Percentiles rank a stretch among this genome's conserved stretches.
Conservation (phyloP, 1,140 invertebrate genomes). For the Macrobrachium rosenbergii region DNA sequence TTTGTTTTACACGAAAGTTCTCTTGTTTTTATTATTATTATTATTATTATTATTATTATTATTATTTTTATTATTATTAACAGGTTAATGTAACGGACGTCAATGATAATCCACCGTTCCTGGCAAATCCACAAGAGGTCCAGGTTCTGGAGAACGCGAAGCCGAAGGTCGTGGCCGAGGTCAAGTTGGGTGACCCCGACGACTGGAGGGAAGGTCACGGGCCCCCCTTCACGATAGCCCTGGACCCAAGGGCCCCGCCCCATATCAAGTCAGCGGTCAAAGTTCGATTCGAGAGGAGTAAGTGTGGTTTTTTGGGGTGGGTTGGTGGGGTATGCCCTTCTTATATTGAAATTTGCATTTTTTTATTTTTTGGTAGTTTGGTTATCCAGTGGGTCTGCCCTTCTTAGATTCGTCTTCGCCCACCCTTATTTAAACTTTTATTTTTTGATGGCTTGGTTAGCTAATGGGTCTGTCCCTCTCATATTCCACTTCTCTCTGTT, state of each 20-base stretch:
- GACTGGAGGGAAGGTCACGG: constrained; percentile 15
- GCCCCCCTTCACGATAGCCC: background rate
- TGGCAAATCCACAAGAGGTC: background rate
- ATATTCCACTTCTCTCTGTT: too few species aligned
- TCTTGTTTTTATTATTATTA: background rate
- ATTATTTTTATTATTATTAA: background rate
- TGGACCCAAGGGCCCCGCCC: background rate
- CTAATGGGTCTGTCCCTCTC: too few species aligned
- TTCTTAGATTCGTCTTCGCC: too few species aligned
- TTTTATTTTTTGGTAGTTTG: too few species aligned
- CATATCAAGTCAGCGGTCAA: constrained; percentile 1
- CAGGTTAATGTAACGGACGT: background rate
- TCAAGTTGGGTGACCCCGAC: constrained; percentile 12
- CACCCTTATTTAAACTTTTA: too few species aligned
- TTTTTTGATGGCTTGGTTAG: too few species aligned
- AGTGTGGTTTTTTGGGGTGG: too few species aligned
- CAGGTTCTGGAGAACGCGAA: constrained; percentile 1
- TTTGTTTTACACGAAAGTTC: background rate
- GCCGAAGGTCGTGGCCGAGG: constrained; percentile 7
- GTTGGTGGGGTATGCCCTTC: background rate
- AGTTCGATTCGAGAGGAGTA: background rate
- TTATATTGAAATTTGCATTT: background rate
- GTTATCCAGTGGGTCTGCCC: too few species aligned
- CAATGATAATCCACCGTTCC: background rate
- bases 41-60: background rate